A percentile compares a stretch with the other conserved stretches of the same genome.
Conservation (phyloP, 2,888 invertebrate genomes). For the Heliconius sara region DNA sequence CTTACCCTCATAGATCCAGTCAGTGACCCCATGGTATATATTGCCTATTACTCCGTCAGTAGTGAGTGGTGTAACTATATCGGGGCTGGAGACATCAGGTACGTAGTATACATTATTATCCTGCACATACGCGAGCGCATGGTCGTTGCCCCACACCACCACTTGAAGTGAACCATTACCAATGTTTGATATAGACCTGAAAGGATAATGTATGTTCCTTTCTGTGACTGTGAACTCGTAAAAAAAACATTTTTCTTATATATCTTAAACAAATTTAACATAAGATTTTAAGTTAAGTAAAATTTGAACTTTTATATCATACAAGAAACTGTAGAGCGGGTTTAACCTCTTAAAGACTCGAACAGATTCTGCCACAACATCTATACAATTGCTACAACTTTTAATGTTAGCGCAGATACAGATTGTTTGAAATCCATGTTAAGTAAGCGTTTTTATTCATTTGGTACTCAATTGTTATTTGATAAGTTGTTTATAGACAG, state of each 20-base stretch:
- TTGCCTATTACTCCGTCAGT: constrained; percentile 85
- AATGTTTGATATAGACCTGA: constrained; percentile 74
- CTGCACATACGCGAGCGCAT: constrained; percentile 84
- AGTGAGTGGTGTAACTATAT: constrained; percentile 79
- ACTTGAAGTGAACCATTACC: constrained; percentile 84
- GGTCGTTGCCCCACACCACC: constrained; percentile 80
- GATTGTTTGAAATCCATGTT: too few species aligned
- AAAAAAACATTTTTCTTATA: too few species aligned
- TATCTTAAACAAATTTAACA: not conserved
- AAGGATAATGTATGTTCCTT: constrained; percentile 30
- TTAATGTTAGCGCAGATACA: too few species aligned
- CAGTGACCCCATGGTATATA: constrained; percentile 92
- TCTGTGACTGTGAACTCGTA: too few species aligned
- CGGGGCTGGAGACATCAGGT: constrained; percentile 62
- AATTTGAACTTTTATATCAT: too few species aligned
- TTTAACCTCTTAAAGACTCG: not conserved
- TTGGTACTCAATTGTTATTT: constrained; percentile 34
- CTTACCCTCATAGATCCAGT: constrained; percentile 96
- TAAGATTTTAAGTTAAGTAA: not conserved
- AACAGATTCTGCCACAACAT: too few species aligned
- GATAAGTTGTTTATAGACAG: not conserved
- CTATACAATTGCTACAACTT: too few species aligned
- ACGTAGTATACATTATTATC: constrained; percentile 88
- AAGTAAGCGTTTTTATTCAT: too few species aligned
- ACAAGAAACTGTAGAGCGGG: too few species aligned